Evolutionary conservation across 2,888 invertebrate genomes (phyloP).

Genomic region (Leptinotarsa rubiginosa): DNA sequence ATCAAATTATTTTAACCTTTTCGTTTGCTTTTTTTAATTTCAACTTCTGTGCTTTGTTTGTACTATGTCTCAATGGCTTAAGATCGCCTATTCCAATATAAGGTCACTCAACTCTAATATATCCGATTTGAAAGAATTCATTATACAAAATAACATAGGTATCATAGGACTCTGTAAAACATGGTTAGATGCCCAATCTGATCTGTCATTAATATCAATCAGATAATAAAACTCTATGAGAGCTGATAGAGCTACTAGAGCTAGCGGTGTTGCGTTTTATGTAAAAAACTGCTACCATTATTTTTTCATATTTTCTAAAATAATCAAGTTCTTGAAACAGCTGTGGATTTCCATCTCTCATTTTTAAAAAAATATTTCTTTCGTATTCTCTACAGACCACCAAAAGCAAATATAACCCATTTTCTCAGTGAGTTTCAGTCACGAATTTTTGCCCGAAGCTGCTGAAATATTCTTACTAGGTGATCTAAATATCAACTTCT

Average conservation of each 20-base stretch:
- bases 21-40: background rate
- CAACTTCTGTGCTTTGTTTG: background rate
- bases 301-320: background rate
- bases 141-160: background rate
- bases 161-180: background rate
- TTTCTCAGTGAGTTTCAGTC: background rate
- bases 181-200: background rate
- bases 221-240: background rate
- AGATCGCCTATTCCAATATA: background rate
- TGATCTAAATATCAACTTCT: background rate
- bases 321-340: background rate
- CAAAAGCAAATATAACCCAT: background rate
- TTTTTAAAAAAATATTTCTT: background rate
- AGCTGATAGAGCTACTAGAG: background rate
- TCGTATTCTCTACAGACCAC: background rate
- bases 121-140: background rate
- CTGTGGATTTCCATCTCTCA: background rate
- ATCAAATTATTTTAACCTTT: background rate
- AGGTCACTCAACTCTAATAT: background rate
- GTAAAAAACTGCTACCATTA: background rate
- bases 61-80: background rate
- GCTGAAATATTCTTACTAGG: background rate
- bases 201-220: background rate
- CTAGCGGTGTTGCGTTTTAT: background rate
- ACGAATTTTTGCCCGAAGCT: background rate